Evolutionary conservation across 2,797 vertebrate species (phyloP), one percentile per base, ranked within the genome.

Genomic region (Sebastes itinus): DNA sequence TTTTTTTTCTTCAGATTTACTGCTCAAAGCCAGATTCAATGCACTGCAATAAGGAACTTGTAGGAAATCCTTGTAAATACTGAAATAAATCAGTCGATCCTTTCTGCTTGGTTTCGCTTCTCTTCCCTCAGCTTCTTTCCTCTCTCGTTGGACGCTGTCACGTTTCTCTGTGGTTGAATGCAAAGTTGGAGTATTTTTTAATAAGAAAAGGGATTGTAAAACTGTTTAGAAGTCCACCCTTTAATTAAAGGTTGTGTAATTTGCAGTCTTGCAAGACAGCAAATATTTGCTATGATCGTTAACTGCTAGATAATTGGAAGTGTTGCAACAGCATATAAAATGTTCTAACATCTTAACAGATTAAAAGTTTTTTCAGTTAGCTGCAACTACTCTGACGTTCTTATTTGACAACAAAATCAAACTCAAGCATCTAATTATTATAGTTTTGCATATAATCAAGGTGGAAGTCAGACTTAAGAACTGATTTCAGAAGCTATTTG

Each of bases 21-120:
- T 78, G 65, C 62, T 93, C 63, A 82, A 83, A 77, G 68, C 30
- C 75, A 87, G 82, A 89, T 62, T 59, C 5, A 77, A 85, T 89
- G 81, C 88, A 93, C 85, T 88, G 88, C 94, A 95, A 94, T 92
- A 95, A 95, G 83, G 91, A 86, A 38, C 80, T 90, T 88, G 90
- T 90, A 90, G 86, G 83, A 90, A 92, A 85, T 95, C 88, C 82
- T 93, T 97, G 96, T 96, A 95, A 95, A 96, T 96, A 93, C 95
- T 93, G 93, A 89, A 95, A 95, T 94, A 94, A 94, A 94, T 90
- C 62, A 8, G 76, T 87, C 33, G 66, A 89, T 73, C 81, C 63
- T 78, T 59, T 52, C 23, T 86, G 79, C 33, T 85, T 63, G 32
- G 62, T 86, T 80, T 84, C 9, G 13, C 23, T 10, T 84, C 30